A percentile compares a stretch with the other conserved stretches of the same genome.
phyloP scores from a whole-genome alignment of 2,113 vertebrate species.

The Bostrychus sinensis region DNA sequence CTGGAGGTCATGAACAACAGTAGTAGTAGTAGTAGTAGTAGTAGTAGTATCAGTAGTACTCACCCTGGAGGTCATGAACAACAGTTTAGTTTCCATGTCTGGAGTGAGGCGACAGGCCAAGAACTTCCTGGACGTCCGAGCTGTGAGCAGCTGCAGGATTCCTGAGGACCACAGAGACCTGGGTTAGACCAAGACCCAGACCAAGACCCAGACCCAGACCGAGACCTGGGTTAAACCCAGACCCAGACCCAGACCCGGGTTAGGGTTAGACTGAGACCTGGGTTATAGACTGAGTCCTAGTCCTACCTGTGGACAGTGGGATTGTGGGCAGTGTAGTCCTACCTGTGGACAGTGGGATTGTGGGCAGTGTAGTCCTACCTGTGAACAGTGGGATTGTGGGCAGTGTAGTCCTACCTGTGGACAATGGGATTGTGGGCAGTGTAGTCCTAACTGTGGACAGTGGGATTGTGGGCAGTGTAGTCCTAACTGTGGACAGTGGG shows the following conservation, averaged over 20 bases:
- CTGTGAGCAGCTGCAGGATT: conserved; percentile 92
- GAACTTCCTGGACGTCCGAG: conserved; percentile 94
- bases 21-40: conserved; percentile 17
- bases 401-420: conserved; percentile 36
- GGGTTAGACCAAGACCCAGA: not conserved
- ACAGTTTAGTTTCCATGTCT: conserved; percentile 97
- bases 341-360: too few relatives aligned
- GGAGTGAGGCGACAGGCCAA: conserved; percentile 95
- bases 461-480: conserved; percentile 39
- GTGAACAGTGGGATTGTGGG: conserved; percentile 85
- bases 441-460: conserved; percentile 89
- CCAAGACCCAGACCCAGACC: not conserved
- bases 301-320: too few relatives aligned
- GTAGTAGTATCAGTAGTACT: not conserved
- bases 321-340: not conserved
- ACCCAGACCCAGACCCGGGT: not conserved
- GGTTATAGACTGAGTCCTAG: not conserved
- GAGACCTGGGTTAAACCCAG: not conserved
- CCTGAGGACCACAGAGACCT: conserved; percentile 69
- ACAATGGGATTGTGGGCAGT: conserved; percentile 80
- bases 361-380: conserved; percentile 79
- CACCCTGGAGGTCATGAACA: conserved; percentile 97
- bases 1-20: too few relatives aligned
- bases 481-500: too few relatives aligned
- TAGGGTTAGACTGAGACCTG: not conserved